A percentile compares a stretch with the other conserved stretches of the same genome.
Conservation (phyloP, 1,140 invertebrate genomes). For the Paracyclopina nana region DNA sequence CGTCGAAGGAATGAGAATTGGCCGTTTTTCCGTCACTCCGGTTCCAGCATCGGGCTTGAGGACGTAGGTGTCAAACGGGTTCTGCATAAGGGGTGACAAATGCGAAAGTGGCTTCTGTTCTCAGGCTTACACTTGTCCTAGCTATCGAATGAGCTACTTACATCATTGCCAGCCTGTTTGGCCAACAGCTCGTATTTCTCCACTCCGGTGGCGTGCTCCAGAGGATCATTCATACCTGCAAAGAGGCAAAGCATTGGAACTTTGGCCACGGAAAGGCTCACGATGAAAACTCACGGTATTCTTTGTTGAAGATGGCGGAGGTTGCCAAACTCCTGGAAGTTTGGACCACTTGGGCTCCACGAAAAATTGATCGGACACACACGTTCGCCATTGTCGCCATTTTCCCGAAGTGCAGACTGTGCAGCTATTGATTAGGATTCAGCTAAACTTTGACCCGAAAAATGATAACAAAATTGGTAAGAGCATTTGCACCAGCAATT, state of each 20-base stretch:
- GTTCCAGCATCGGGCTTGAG: constrained; percentile 14
- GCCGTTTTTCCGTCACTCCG: constrained; percentile 22
- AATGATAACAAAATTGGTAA: too few relatives aligned
- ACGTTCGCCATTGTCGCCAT: too few relatives aligned
- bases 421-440: too few relatives aligned
- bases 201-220: constrained; percentile 78
- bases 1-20: constrained; percentile 25
- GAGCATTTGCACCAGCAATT: too few relatives aligned
- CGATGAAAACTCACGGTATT: too few relatives aligned
- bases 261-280: too few relatives aligned
- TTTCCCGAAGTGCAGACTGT: too few relatives aligned
- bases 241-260: not conserved
- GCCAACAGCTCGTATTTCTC: constrained; percentile 74
- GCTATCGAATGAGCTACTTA: constrained; percentile 26
- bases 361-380: too few relatives aligned
- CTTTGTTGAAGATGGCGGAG: too few relatives aligned
- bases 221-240: constrained; percentile 45
- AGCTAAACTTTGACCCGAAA: too few relatives aligned
- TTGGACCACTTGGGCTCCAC: too few relatives aligned
- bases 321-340: too few relatives aligned
- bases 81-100: not conserved
- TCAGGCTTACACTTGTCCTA: not conserved
- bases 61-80: constrained; percentile 18
- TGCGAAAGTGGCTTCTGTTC: not conserved
- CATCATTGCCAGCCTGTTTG: constrained; percentile 58